Percentiles rank a stretch among this genome's conserved stretches.
These are phyloP conservation scores for Cotesia typhae DNA, from an alignment of 1,140 invertebrate species.

Conservation along the genomic window DNA sequence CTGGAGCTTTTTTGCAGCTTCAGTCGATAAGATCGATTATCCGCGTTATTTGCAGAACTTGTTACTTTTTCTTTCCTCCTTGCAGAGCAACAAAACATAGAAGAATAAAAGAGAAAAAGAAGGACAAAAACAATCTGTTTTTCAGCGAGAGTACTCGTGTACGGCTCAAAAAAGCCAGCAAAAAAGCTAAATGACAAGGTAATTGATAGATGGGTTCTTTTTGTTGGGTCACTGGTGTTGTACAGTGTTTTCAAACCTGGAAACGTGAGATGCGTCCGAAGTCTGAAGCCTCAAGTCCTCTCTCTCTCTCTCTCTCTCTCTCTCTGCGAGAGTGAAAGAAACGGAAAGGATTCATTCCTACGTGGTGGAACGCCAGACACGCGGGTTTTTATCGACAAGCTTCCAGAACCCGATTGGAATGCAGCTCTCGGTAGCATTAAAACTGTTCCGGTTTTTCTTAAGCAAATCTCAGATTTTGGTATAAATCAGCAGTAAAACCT, in stretches of 20 bases:
- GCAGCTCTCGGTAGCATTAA: not conserved
- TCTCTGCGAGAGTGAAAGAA: slow-evolving; percentile 14
- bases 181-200: slow-evolving; percentile 2
- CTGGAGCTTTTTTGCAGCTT: no score
- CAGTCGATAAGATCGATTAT: no score
- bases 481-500: no score
- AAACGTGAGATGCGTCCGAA: slow-evolving; percentile 26
- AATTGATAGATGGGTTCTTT: slow-evolving; percentile 14
- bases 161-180: not conserved
- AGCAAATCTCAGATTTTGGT: no score
- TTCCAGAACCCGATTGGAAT: slow-evolving; percentile 27
- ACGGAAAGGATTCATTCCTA: slow-evolving; percentile 27
- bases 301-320: no score
- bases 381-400: slow-evolving; percentile 13
- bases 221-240: slow-evolving; percentile 31
- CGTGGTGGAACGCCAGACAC: slow-evolving; percentile 38
- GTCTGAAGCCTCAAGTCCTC: not conserved
- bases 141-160: not conserved
- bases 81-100: not conserved
- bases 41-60: not conserved
- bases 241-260: slow-evolving; percentile 20
- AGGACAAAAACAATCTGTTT: slow-evolving; percentile 2
- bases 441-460: no score
- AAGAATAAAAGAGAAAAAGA: slow-evolving; percentile 13
- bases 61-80: not conserved